Conservation (phyloP, 1,140 invertebrate genomes). For the Akabosia matsudoensis region DNA sequence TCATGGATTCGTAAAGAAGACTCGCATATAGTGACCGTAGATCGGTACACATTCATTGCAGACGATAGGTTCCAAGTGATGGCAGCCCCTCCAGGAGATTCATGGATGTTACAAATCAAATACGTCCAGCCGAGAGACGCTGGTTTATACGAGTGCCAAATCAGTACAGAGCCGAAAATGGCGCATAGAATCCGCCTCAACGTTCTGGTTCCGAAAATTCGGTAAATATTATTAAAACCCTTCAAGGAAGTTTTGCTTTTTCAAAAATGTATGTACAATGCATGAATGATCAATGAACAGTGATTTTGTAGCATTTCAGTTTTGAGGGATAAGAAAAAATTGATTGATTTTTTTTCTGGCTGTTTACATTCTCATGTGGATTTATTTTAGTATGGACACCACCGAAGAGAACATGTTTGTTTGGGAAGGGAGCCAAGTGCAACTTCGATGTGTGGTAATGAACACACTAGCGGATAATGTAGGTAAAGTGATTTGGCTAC, state of each 20-base stretch:
- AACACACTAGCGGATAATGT: conserved; percentile 32
- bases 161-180: conserved; percentile 45
- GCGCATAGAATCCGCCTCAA: conserved; percentile 40
- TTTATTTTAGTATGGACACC: conserved; percentile 35
- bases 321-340: background rate
- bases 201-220: conserved; percentile 43
- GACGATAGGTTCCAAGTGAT: conserved; percentile 43
- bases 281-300: background rate
- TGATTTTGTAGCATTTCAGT: background rate
- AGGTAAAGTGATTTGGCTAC: conserved; percentile 37
- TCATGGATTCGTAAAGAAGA: conserved; percentile 41
- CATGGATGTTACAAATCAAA: conserved; percentile 44
- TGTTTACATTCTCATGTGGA: background rate
- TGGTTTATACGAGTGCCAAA: conserved; percentile 45
- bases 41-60: conserved; percentile 38
- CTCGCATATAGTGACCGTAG: conserved; percentile 40
- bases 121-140: conserved; percentile 22
- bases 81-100: conserved; percentile 27
- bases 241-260: background rate
- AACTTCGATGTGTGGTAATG: conserved; percentile 39
- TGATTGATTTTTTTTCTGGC: background rate
- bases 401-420: conserved; percentile 44
- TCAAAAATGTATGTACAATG: background rate
- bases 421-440: conserved; percentile 45
- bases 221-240: conserved; percentile 23